Percentiles rank a stretch among this genome's conserved stretches.
These are phyloP conservation scores for Aphrocallistes beatrix DNA, from an alignment of 37 sponge, comb jelly and placozoan genomes.

Conservation along the genomic window DNA sequence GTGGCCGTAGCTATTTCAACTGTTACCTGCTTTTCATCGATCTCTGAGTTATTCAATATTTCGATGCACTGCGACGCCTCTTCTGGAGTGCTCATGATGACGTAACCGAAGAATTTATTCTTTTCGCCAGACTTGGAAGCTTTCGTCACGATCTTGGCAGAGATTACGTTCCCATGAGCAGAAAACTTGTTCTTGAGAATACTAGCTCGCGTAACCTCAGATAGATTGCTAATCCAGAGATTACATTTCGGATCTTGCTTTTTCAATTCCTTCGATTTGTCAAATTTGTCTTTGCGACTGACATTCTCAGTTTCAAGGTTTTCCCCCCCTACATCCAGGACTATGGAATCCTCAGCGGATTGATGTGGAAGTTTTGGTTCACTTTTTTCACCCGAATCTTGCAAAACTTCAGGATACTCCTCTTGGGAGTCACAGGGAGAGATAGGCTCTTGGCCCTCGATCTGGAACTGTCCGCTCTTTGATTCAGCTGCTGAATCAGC, in stretches of 20 bases:
- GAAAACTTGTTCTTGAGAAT: neutral
- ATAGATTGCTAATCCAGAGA: constrained; percentile 1
- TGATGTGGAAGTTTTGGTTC: neutral
- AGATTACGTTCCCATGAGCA: neutral
- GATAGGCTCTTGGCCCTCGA: neutral
- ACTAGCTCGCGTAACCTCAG: neutral
- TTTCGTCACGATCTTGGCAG: neutral
- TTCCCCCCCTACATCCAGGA: constrained; percentile 4
- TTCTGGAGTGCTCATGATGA: neutral
- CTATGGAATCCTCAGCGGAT: neutral
- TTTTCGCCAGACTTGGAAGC: constrained; percentile 16
- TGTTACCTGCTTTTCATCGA: constrained; percentile 7
- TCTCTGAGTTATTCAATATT: neutral
- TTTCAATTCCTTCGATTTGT: neutral
- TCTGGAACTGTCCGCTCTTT: neutral
- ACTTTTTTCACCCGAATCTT: neutral
- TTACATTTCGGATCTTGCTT: neutral
- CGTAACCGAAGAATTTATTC: constrained; percentile 16
- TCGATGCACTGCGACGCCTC: neutral
- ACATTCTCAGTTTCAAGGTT: neutral
- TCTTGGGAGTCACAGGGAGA: neutral
- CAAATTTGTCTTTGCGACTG: neutral
- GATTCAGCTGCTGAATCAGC: neutral
- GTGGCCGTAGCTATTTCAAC: constrained; percentile 12
- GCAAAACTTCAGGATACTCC: neutral